Conservation (phyloP, 2,797 vertebrate genomes). For the Sebastes minor region DNA sequence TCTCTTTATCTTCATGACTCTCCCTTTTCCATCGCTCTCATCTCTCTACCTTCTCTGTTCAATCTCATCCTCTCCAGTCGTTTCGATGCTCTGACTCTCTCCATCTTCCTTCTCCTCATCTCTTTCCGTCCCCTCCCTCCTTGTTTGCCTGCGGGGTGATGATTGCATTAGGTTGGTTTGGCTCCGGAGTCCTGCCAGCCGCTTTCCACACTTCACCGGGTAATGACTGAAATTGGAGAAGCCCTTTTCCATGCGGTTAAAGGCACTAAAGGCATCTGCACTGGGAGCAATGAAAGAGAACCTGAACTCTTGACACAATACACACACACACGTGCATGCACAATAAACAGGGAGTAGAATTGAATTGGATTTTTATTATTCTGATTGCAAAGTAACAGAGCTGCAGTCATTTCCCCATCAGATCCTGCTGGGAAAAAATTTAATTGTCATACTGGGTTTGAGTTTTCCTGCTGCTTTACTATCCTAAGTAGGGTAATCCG, state of each 20-base stretch:
- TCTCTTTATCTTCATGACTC: constrained; percentile 18
- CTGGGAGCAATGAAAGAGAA: constrained; percentile 46
- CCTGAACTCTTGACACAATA: constrained; percentile 31
- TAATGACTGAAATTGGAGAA: constrained; percentile 78
- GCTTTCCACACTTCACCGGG: constrained; percentile 65
- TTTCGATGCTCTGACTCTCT: constrained; percentile 12
- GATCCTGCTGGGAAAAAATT: background rate
- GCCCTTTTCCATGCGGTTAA: constrained; percentile 67
- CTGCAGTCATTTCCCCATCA: constrained; percentile 15
- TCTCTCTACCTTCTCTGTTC: constrained; percentile 3
- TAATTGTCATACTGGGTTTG: background rate
- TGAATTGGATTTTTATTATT: constrained; percentile 30
- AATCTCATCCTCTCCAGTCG: constrained; percentile 6
- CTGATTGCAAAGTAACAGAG: constrained; percentile 10
- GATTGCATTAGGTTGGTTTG: constrained; percentile 70
- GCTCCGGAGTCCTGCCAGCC: constrained; percentile 61
- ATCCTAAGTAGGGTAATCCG: background rate
- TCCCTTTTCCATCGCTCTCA: background rate
- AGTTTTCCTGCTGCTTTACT: constrained; percentile 1
- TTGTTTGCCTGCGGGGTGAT: constrained; percentile 56
- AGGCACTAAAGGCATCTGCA: constrained; percentile 66
- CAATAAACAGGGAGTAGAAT: constrained; percentile 14
- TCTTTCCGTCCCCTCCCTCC: constrained; percentile 3
- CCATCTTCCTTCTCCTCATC: constrained; percentile 36
- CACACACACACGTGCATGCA: constrained; percentile 14